Evolutionary conservation across 2,113 vertebrate genomes (phyloP).

Genomic region (Lepisosteus oculatus): DNA sequence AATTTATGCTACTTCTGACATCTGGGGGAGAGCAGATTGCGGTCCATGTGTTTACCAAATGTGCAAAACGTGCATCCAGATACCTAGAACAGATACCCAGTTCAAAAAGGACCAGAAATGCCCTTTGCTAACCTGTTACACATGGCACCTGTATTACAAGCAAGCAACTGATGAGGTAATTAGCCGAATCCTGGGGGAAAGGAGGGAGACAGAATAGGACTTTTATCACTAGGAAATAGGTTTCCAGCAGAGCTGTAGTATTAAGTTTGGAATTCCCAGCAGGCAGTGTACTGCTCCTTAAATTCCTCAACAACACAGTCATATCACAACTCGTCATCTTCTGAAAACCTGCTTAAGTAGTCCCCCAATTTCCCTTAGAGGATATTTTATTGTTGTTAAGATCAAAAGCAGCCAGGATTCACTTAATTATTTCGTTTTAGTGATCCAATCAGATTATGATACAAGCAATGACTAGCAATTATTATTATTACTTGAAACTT

Average conservation of each 20-base stretch:
- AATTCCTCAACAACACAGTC: constrained; percentile 29
- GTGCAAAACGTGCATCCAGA: constrained; percentile 66
- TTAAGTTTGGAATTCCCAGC: constrained; percentile 48
- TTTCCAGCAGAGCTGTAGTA: constrained; percentile 41
- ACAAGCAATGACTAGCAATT: constrained; percentile 52
- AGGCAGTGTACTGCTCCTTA: constrained; percentile 38
- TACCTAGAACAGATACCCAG: constrained; percentile 70
- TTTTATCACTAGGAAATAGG: constrained; percentile 42
- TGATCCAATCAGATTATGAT: constrained; percentile 51
- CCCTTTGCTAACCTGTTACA: constrained; percentile 54
- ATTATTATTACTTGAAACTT: constrained; percentile 20
- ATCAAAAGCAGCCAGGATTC: constrained; percentile 55
- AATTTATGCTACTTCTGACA: constrained; percentile 77
- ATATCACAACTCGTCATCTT: constrained; percentile 55
- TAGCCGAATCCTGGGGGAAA: constrained; percentile 40
- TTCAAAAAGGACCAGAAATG: constrained; percentile 54
- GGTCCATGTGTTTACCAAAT: constrained; percentile 81
- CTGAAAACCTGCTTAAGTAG: constrained; percentile 46
- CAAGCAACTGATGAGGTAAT: constrained; percentile 59
- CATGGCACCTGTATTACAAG: constrained; percentile 60
- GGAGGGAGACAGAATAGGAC: constrained; percentile 32
- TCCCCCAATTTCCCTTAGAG: constrained; percentile 50
- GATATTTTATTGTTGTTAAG: constrained; percentile 55
- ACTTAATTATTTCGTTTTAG: constrained; percentile 63
- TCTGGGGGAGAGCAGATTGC: constrained; percentile 73